A percentile compares a stretch with the other conserved stretches of the same genome.
These are phyloP conservation scores for Drosophila triauraria DNA, from an alignment of 1,140 invertebrate genomes.

Conservation along the genomic window DNA sequence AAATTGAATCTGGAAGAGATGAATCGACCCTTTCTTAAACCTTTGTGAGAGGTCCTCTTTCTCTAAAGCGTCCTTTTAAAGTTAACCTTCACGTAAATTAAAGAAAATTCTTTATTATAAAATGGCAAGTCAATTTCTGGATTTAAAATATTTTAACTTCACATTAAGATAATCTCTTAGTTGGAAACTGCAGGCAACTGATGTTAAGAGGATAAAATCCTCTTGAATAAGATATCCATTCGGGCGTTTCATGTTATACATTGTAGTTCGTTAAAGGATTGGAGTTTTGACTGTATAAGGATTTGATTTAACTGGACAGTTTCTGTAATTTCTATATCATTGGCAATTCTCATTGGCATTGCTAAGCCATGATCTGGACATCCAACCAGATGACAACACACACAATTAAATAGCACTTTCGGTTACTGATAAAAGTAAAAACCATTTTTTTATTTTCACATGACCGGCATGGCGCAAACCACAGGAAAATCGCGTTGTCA, in stretches of 20 bases:
- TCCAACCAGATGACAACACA: background rate
- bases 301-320: too few relatives aligned
- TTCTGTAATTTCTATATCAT: too few relatives aligned
- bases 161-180: background rate
- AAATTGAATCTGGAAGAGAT: background rate
- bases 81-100: background rate
- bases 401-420: conserved; percentile 35
- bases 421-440: conserved; percentile 67
- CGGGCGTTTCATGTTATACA: too few relatives aligned
- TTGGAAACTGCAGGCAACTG: background rate
- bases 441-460: conserved; percentile 66
- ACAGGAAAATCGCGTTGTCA: conserved; percentile 78
- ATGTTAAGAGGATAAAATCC: background rate
- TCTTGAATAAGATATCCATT: too few relatives aligned
- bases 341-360: background rate
- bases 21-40: background rate
- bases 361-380: background rate
- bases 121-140: background rate
- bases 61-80: background rate
- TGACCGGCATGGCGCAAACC: conserved; percentile 77
- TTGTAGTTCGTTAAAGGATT: too few relatives aligned
- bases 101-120: background rate
- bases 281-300: too few relatives aligned
- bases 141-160: background rate
- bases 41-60: background rate